Evolutionary conservation across 2,113 vertebrate species (phyloP).

Genomic region (Heterotis niloticus): DNA sequence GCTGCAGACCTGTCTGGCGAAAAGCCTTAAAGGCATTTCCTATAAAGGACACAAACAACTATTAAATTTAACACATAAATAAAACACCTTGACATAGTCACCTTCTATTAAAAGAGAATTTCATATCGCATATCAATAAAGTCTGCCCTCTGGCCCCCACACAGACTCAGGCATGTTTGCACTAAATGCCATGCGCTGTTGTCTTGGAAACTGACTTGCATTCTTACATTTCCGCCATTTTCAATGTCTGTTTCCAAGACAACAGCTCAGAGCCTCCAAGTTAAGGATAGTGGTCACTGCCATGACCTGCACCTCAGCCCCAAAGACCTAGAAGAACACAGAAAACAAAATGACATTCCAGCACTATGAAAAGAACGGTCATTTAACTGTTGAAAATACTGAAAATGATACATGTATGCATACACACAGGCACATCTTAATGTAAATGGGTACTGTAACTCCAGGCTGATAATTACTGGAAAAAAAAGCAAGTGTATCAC

Average conservation of each 20-base stretch:
- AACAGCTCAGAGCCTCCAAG: conserved; percentile 13
- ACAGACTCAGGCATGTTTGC: background rate
- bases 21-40: no score
- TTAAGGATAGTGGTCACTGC: conserved; percentile 10
- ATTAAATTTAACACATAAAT: background rate
- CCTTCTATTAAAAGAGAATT: background rate
- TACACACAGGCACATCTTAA: no score
- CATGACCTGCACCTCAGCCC: background rate
- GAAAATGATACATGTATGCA: no score
- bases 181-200: conserved; percentile 2
- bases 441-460: no score
- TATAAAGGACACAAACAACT: background rate
- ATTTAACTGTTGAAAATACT: no score
- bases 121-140: background rate
- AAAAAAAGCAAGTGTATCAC: no score
- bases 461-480: no score
- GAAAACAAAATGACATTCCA: no score
- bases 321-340: background rate
- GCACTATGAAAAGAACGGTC: no score
- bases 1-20: no score
- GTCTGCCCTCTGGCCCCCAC: background rate
- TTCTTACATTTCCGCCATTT: conserved; percentile 6
- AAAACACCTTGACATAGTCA: background rate
- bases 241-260: conserved; percentile 23
- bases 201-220: conserved; percentile 19